Conservation (phyloP, 2,113 vertebrate species). For the Malurus cyaneus region DNA sequence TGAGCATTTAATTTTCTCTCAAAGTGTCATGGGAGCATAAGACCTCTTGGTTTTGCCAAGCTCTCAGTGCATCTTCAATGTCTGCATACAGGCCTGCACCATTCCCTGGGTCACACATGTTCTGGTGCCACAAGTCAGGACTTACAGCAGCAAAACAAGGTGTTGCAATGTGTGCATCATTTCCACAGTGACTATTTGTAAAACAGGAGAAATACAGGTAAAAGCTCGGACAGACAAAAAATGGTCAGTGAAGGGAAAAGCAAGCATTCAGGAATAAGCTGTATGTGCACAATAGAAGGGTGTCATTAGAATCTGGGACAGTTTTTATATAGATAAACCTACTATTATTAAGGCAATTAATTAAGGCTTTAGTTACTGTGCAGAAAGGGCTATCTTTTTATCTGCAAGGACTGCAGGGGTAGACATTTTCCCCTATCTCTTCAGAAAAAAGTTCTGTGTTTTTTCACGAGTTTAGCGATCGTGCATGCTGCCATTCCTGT, state of each 20-base stretch:
- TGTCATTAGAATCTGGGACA: neutral
- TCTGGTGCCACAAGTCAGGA: neutral
- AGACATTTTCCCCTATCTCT: neutral
- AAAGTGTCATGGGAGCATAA: neutral
- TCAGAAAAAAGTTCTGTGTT: neutral
- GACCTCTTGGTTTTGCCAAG: neutral
- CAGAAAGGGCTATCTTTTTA: neutral
- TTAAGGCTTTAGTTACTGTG: neutral
- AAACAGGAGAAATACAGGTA: neutral
- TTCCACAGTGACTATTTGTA: neutral
- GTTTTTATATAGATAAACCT: neutral
- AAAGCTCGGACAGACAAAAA: neutral
- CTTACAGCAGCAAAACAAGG: neutral
- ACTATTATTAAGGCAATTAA: neutral
- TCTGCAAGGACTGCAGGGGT: neutral
- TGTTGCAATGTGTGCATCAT: neutral
- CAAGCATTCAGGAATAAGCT: neutral
- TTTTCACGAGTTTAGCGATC: neutral
- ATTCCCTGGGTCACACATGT: rapidly evolving
- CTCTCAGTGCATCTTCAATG: neutral
- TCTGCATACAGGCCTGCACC: neutral
- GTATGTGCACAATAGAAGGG: neutral
- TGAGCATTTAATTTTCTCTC: neutral
- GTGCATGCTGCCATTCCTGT: neutral
- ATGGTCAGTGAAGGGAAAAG: neutral